These are phyloP conservation scores for Cyclina sinensis DNA, from an alignment of 1,140 invertebrate species.

Conservation along the genomic window DNA sequence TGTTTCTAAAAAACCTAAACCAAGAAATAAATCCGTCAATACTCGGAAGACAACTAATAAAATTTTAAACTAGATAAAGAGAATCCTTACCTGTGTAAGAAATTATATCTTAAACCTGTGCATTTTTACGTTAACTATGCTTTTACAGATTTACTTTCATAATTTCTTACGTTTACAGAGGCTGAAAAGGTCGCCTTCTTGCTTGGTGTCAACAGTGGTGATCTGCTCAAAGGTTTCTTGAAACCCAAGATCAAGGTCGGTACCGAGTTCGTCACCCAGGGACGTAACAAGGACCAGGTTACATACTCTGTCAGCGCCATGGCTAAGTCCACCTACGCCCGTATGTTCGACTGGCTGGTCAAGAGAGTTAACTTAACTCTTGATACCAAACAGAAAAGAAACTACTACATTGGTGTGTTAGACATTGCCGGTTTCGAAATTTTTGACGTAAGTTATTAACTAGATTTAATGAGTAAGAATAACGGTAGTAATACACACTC, in stretches of 20 bases:
- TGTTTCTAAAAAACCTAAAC: too few species aligned
- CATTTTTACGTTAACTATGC: too few species aligned
- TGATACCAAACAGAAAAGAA: constrained; percentile 98
- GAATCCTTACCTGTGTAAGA: too few species aligned
- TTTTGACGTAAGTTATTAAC: constrained; percentile 95
- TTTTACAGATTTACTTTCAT: too few species aligned
- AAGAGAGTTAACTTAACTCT: constrained; percentile 99
- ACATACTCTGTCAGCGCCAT: constrained; percentile 97
- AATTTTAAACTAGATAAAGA: too few species aligned
- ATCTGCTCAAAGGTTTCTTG: constrained; percentile 88
- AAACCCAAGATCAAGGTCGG: constrained; percentile 89
- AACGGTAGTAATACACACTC: too few species aligned
- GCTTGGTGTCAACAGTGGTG: constrained; percentile 89
- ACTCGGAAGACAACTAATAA: too few species aligned
- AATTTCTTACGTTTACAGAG: too few species aligned
- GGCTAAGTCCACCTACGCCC: constrained; percentile 98
- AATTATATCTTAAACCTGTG: too few species aligned
- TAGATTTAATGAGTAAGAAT: too few species aligned
- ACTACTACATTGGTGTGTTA: constrained; percentile 99
- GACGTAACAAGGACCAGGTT: constrained; percentile 98
- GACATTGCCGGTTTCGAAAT: constrained; percentile 99
- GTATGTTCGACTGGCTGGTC: constrained; percentile 98
- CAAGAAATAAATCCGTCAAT: too few species aligned
- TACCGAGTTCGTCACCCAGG: constrained; percentile 99
- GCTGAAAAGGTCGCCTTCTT: constrained; percentile 97